Evolutionary conservation across 2,113 vertebrate genomes (phyloP), one percentile per base, ranked within the genome.

Genomic region (Myocastor coypus): DNA sequence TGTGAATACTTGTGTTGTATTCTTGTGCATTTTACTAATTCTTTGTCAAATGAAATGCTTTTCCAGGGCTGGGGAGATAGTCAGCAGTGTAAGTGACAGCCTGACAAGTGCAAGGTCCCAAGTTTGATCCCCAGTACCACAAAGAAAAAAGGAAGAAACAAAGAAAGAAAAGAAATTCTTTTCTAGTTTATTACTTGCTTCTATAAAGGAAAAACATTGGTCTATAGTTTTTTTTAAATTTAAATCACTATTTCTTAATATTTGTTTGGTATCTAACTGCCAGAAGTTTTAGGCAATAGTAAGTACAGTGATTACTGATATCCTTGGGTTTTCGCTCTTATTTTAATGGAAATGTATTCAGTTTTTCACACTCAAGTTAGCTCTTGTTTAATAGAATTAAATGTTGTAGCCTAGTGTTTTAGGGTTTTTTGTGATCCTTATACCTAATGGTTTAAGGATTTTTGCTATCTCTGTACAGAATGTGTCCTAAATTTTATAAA

Each of bases 221-320:
- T 37, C 59, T 5, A 20, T 13, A 63, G 37, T 75, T 80, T 77
- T 66, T 52, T 96, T n/a, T n/a, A n/a, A 32, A 61, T 93, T 80
- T 92, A 87, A 84, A 57, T 73, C 80, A 80, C 20, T 92, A 46
- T n/a, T 28, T 6, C 34, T 73, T 92, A 78, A 55, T 88, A 86
- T 94, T 50, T 86, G 16, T 40, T 89, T 96, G 75, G 22, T 69
- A 63, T 94, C 46, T 92, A 96, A 55, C 11, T 73, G 52, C 50
- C 61, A 93, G 55, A 92, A 93, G 46, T 50, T 94, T n/a, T 20
- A n/a, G 12, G 34, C 57, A 95, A 80, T 24, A 19, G 30, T 93
- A 34, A 95, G 46, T 40, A 87, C 17, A 80, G 28, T 14, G 13
- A 69, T 7, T 19, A 34, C 11, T 89, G 32, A 50, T 3, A 87